Evolutionary conservation across 2,888 invertebrate genomes (phyloP), one percentile per base, ranked within the genome.

Genomic region (Rhimphoctona megacephalus): DNA sequence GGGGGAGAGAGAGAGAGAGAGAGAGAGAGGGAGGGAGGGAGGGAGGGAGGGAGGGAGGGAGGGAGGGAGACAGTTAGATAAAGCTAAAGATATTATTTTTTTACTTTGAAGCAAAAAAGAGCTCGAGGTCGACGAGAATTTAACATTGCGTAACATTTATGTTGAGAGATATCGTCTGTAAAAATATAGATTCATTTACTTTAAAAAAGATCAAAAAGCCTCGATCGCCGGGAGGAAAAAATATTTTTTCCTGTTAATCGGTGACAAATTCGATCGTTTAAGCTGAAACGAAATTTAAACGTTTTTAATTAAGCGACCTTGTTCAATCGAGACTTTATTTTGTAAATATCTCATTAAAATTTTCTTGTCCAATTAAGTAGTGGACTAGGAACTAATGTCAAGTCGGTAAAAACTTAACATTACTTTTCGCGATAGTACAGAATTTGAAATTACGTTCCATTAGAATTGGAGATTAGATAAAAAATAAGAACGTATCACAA

Each of bases 121-220:
- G 46, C 49, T 19, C 57, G 72, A 81, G 49, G 80, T 67, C 67
- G 39, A 52, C 78, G 72, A 81, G 72, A 36, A 66, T 69, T 78
- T 67, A 70, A 79, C 43, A 61, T 70, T 72, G 46, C 25, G 52
- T 25, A 73, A 73, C 36, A 64, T 72, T 11, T 64, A 36, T 33
- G 64, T 36, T n/a, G 52, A 36, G 52, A 33, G 52, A 78, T 76
- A 52, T 49, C 25, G 52, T 54, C 39, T 19, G 36, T 66, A 77
- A 66, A 66, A 66, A 49, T 36, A 43, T 57, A 72, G 19, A 69
- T 61, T 76, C 43, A 64, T 67, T 36, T 49, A 36, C 39, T 43
- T 43, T 8, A 36, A 17, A 25, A 73, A 36, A 54, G 14, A 36
- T 36, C 11, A 54, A 54, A 17, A 33, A 19, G 36, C 54, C 2